Evolutionary conservation across 2,888 invertebrate species (phyloP), one percentile per base, ranked within the genome.

Genomic region (Heliconius sara): DNA sequence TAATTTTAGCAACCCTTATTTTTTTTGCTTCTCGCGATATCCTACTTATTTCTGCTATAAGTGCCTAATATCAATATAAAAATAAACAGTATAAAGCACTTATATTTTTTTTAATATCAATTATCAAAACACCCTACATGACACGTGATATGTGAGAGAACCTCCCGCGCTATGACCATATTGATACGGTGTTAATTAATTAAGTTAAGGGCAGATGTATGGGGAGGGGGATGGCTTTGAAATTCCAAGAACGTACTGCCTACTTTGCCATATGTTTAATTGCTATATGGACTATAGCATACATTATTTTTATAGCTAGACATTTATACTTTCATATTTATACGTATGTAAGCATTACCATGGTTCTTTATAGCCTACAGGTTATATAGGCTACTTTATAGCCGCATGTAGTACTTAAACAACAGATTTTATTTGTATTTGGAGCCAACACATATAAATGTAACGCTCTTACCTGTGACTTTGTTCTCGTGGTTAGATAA

Each of bases 131-230:
- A 7, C 43, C 25, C 70, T 43, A 70, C 25, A 70, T 25, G 43
- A 43, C n/a, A 57, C 13, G 73, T 34, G 13, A 57, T 34, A 34
- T 60, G 34, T 60, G 80, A 71, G 65, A 7, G 57, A 34, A 78
- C 78, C 80, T 80, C 78, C 66, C 72, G 75, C 52, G 27, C 60
- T 68, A 71, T 76, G 79, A 78, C 76, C 77, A 74, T 77, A 79
- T 76, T 81, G 80, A 79, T 68, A 79, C 74, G 74, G 77, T 79
- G 81, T 79, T 78, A 82, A 80, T 83, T 83, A 82, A 84, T 83
- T 84, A 83, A 80, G 77, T 76, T 76, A 72, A 78, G 78, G 78
- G 77, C 71, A 82, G 66, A 75, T 82, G 79, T 79, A 43, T 68
- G 16, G 39, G 22, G 34, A 19, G 34, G 30, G 25, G 47, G 16